Base-by-base conservation (phyloP, 2,797 vertebrate species). In the Calcarius lapponicus region DNA sequence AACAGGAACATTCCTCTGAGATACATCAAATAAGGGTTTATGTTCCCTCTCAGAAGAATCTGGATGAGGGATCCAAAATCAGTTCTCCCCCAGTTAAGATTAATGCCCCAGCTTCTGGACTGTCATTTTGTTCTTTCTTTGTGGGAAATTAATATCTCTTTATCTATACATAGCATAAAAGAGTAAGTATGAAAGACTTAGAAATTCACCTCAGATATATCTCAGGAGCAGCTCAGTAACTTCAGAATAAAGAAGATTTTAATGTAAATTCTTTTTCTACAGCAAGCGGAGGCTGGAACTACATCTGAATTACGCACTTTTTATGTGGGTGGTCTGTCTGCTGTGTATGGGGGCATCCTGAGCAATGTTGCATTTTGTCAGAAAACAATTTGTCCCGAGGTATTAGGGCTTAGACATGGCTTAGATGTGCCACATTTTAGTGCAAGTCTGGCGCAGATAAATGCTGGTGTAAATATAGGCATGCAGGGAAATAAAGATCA, bases 311-410 rank as follows among this genome's bases (percentile, higher is more conserved):
- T 19, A 62, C 6, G 10, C 11, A 82, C 7, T 54, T 81, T 60
- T 61, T 45, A 16, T 8, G 3, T 36, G 22, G 24, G 17, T 66
- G 32, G 32, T 80, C 56, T 65, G 26, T 32, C 18, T 73, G 24
- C 11, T 53, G 56, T 1, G 2, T 40, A 57, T 1, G 1, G 8
- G 7, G n/a, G 34, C 1, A 3, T 80, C 73, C 74, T 83, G 8
- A 70, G 25, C 15, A 71, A 53, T 22, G 22, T 8, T 43, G 19
- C 1, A 1, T 17, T 43, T 42, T 57, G 6, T n/a, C 70, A 69
- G 36, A 72, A 70, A 62, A 75, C 10, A 45, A 10, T 66, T 54
- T 66, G 10, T 45, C 19, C 24, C 36, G 36, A 58, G 17, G 13
- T 62, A 57, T 4, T 14, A 85, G 26, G 18, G 26, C 19, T 84